Evolutionary conservation across 2,888 invertebrate genomes (phyloP).

Genomic region (Eudemis profundana): DNA sequence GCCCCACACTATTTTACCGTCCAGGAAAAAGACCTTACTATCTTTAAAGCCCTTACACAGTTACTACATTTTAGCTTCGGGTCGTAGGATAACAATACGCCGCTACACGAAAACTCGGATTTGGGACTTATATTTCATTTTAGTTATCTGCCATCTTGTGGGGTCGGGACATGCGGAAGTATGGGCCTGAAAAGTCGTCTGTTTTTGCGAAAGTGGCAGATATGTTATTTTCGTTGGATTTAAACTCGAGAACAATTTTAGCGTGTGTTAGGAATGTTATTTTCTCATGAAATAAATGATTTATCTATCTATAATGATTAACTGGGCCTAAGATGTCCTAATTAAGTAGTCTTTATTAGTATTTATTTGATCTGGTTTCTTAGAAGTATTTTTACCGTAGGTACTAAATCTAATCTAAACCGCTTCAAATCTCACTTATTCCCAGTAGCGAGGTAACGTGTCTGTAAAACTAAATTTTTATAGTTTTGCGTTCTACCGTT

Average conservation of each 20-base stretch:
- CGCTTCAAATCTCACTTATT: too few relatives aligned
- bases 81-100: slow-evolving; percentile 27
- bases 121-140: slow-evolving; percentile 44
- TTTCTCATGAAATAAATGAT: too few relatives aligned
- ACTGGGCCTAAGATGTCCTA: too few relatives aligned
- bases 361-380: too few relatives aligned
- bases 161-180: slow-evolving; percentile 2
- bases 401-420: too few relatives aligned
- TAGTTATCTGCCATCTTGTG: slow-evolving; percentile 42
- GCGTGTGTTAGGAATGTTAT: too few relatives aligned
- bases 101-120: slow-evolving; percentile 36
- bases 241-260: background rate
- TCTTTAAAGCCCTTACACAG: background rate
- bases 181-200: slow-evolving; percentile 11
- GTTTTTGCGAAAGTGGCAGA: background rate
- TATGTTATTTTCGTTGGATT: background rate
- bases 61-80: slow-evolving; percentile 5
- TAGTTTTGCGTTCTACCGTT: too few relatives aligned
- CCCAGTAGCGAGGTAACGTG: too few relatives aligned
- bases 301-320: too few relatives aligned
- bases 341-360: too few relatives aligned
- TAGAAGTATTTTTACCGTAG: too few relatives aligned
- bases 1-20: slow-evolving; percentile 13
- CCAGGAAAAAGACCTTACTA: background rate
- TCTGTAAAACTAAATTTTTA: too few relatives aligned